Conservation (phyloP, 2,797 vertebrate genomes). For the Pterois miles region DNA sequence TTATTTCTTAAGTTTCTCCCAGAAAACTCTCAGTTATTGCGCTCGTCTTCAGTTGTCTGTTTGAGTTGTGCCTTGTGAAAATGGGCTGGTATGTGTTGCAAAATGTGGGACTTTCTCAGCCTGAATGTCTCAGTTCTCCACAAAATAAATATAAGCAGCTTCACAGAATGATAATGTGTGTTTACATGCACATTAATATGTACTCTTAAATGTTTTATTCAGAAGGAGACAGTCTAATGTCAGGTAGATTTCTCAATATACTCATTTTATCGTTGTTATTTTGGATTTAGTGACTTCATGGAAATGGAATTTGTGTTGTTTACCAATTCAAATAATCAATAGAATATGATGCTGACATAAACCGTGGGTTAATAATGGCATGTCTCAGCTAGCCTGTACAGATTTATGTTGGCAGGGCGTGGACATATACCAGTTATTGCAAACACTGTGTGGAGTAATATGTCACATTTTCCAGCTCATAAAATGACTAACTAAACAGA, state of each 20-base stretch:
- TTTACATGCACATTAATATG: not conserved
- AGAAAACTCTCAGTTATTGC: not conserved
- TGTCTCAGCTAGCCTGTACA: not conserved
- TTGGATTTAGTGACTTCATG: not conserved
- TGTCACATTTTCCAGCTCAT: not conserved
- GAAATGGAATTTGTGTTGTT: not conserved
- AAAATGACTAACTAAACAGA: not conserved
- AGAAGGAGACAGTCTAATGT: not conserved
- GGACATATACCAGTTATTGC: not conserved
- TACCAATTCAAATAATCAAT: not conserved
- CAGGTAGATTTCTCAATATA: not conserved
- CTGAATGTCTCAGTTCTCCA: not conserved
- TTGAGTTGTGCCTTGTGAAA: not conserved
- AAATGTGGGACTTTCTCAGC: slow-evolving; percentile 23
- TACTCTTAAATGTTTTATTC: not conserved
- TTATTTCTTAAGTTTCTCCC: not conserved
- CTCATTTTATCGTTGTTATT: not conserved
- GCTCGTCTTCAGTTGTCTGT: not conserved
- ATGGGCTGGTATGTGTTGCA: slow-evolving; percentile 1
- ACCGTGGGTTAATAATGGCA: not conserved
- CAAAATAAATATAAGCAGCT: not conserved
- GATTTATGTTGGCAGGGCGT: not conserved
- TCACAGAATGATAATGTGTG: not conserved
- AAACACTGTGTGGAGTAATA: not conserved
- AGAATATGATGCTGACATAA: not conserved